phyloP scores from a whole-genome alignment of 2,888 invertebrate genomes.

The Syrista parreyssii region DNA sequence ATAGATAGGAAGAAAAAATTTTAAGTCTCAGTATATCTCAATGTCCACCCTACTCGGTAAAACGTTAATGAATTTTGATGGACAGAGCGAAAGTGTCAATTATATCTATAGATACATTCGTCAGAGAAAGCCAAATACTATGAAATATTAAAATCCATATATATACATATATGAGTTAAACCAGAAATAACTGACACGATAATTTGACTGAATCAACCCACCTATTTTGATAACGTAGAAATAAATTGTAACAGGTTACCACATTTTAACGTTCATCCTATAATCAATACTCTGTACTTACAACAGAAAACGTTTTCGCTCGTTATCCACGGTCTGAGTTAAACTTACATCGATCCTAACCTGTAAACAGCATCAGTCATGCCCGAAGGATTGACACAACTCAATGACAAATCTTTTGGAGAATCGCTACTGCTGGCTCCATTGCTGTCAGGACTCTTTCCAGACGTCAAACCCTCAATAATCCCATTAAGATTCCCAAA shows the following conservation, averaged over 20 bases:
- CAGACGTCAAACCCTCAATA: constrained; percentile 14
- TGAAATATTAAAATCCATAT: not conserved
- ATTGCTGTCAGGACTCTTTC: not conserved
- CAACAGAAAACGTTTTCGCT: not conserved
- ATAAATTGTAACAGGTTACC: not conserved
- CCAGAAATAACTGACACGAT: too few species aligned
- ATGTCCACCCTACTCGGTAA: not conserved
- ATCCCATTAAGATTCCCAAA: not conserved
- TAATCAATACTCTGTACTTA: constrained; percentile 2
- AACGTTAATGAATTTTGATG: not conserved
- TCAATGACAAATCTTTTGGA: constrained; percentile 50
- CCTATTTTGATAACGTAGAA: not conserved
- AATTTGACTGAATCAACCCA: not conserved
- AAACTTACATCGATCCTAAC: constrained; percentile 61
- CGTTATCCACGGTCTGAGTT: constrained; percentile 38
- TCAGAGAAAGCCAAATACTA: not conserved
- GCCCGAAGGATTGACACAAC: constrained; percentile 51
- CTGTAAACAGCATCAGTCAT: constrained; percentile 51
- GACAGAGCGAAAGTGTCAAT: not conserved
- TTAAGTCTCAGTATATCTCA: not conserved
- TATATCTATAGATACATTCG: not conserved
- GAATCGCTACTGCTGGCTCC: constrained; percentile 11
- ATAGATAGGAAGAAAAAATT: not conserved
- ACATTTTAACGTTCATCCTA: not conserved
- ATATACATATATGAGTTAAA: not conserved